Evolutionary conservation across 1,140 invertebrate genomes (phyloP), one percentile per base, ranked within the genome.

Genomic region (Radopholus similis): DNA sequence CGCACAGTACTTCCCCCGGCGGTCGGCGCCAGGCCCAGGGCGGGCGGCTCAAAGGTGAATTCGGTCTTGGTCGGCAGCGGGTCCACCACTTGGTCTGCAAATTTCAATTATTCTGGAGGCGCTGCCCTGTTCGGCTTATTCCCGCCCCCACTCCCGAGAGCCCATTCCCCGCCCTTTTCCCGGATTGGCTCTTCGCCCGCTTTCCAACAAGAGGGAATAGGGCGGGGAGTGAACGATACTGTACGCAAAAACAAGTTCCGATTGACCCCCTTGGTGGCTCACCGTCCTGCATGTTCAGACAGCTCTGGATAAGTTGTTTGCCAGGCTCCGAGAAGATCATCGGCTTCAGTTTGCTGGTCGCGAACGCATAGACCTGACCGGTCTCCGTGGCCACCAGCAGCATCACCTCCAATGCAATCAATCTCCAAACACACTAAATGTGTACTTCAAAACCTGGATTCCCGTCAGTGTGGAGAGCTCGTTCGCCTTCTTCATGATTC

Each of bases 401-500:
- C 92, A 95, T 95, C 32, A 38, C 38, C n/a, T n/a, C n/a, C n/a
- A n/a, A n/a, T n/a, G n/a, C n/a, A n/a, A n/a, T n/a, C n/a, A n/a
- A n/a, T n/a, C n/a, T n/a, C n/a, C n/a, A n/a, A n/a, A n/a, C n/a
- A n/a, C n/a, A n/a, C n/a, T n/a, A n/a, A n/a, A n/a, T n/a, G n/a
- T n/a, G n/a, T n/a, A n/a, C n/a, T n/a, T n/a, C n/a, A n/a, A n/a
- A n/a, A n/a, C n/a, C 86, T 99, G 95, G 13, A 96, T 98, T 15
- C 96, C 95, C 51, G 96, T 99, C 83, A 99, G 83, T 63, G 95
- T 98, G 64, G 95, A 97, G 79, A 99, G 85, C 85, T 99, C 96
- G 87, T 97, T 97, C 21, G 95, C 95, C 91, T 99, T 99, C 88
- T 99, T 99, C 96, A 99, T 99, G 78, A 99, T 97, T 77, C 96